phyloP scores from a whole-genome alignment of 2,113 vertebrate species.

The Gracilinanus agilis region DNA sequence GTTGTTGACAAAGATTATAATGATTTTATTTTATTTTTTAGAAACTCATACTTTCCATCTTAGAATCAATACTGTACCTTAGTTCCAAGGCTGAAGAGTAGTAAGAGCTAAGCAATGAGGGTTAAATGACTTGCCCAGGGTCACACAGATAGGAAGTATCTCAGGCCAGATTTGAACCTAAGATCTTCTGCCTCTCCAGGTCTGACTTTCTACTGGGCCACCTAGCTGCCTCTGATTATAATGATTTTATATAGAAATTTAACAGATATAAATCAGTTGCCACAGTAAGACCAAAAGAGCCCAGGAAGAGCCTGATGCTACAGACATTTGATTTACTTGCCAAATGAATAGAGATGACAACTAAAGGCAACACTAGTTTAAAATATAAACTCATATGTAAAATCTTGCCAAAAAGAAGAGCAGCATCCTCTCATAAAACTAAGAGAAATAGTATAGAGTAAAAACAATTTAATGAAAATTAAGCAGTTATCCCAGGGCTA shows the following conservation, averaged over 20 bases:
- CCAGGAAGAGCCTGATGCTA: neutral
- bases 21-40: neutral
- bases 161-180: too few species aligned
- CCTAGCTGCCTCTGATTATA: neutral
- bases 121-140: too few species aligned
- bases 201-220: too few species aligned
- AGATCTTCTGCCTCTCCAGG: too few species aligned
- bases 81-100: too few species aligned
- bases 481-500: neutral
- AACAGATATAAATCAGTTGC: neutral
- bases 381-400: neutral
- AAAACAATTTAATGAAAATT: neutral
- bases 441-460: neutral
- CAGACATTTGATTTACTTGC: neutral
- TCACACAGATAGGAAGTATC: too few species aligned
- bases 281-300: neutral
- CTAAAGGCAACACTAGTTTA: neutral
- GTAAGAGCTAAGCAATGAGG: too few species aligned
- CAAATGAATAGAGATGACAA: neutral
- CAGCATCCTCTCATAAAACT: neutral
- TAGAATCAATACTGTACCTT: too few species aligned
- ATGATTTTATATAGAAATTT: neutral
- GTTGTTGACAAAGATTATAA: neutral
- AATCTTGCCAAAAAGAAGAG: neutral
- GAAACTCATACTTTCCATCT: too few species aligned